Evolutionary conservation across 2,113 vertebrate genomes (phyloP), one percentile per base, ranked within the genome.

Genomic region (Aptenodytes forsteri): DNA sequence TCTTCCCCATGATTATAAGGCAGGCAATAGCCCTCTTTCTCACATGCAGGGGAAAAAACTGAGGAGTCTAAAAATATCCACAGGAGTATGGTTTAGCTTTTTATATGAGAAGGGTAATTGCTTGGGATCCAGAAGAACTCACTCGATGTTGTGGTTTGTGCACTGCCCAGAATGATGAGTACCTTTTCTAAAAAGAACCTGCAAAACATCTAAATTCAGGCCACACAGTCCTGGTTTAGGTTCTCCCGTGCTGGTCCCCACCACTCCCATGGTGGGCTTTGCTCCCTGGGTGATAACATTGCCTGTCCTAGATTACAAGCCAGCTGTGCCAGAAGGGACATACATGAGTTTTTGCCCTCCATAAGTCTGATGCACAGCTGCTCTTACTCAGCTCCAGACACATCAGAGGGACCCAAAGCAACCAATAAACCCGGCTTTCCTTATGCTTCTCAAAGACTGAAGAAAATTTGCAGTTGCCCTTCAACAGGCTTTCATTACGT

Each of bases 171-270:
- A 88, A 94, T 64, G 79, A 97, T 79, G 91, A 97, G 73, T 56
- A 93, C 65, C 27, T 89, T 82, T 94, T 89, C 94, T 95, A 95
- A 97, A 97, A 96, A 54, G 29, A 85, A 91, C 30, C 56, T 85
- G 77, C 75, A 95, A 92, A 97, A 95, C 93, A 97, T 58, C 83
- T 76, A 87, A 85, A 96, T 96, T 94, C 73, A 66, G 96, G 89
- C 49, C 87, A 87, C 1, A 0, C 10, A 85, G 91, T 65, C 81
- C 93, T 82, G 40, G 77, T 94, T 95, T 81, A 92, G 58, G 58
- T 73, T 89, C 62, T 87, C 50, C 70, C 0, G 0, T 0, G 0
- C 11, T 3, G 2, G 56, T 54, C 58, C 82, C 30, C 34, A 59
- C 36, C 29, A 32, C 77, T 73, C 84, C 84, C n/a, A 77, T 0